These are phyloP conservation scores for Erebia epiphron DNA, from an alignment of 2,888 invertebrate genomes.

Conservation along the genomic window DNA sequence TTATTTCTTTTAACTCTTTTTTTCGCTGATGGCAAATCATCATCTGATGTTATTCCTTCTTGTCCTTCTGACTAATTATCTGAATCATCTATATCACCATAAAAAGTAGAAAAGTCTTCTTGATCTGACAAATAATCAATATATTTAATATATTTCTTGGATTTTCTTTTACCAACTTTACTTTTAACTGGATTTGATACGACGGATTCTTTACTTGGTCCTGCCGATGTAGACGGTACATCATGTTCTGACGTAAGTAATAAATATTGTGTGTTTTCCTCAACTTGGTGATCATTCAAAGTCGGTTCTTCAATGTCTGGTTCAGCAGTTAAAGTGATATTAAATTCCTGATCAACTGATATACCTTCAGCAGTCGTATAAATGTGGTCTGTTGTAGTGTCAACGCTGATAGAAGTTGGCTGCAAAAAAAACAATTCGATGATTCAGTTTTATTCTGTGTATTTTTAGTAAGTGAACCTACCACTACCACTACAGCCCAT, in stretches of 20 bases:
- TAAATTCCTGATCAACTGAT: constrained; percentile 16
- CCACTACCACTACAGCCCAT: too few relatives aligned
- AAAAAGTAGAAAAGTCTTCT: constrained; percentile 30
- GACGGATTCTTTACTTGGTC: constrained; percentile 23
- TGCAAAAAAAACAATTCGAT: too few relatives aligned
- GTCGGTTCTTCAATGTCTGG: constrained; percentile 19
- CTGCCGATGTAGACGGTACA: constrained; percentile 25
- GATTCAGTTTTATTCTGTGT: too few relatives aligned
- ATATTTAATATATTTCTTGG: constrained; percentile 22
- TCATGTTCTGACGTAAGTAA: constrained; percentile 25
- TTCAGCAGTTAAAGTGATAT: constrained; percentile 21
- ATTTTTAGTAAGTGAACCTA: too few relatives aligned
- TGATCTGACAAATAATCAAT: constrained; percentile 32
- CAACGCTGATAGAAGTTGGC: too few relatives aligned
- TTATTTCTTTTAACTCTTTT: constrained; percentile 21
- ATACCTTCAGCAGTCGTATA: constrained; percentile 10
- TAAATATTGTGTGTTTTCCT: constrained; percentile 23
- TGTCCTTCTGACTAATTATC: constrained; percentile 32
- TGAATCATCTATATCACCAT: constrained; percentile 26
- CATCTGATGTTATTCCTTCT: constrained; percentile 21
- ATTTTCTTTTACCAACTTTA: constrained; percentile 9
- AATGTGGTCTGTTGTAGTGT: constrained; percentile 24
- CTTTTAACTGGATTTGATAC: constrained; percentile 22
- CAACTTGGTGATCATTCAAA: constrained; percentile 24
- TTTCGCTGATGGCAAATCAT: constrained; percentile 21